phyloP scores from a whole-genome alignment of 2,888 invertebrate genomes.

The Pterostichus madidus region DNA sequence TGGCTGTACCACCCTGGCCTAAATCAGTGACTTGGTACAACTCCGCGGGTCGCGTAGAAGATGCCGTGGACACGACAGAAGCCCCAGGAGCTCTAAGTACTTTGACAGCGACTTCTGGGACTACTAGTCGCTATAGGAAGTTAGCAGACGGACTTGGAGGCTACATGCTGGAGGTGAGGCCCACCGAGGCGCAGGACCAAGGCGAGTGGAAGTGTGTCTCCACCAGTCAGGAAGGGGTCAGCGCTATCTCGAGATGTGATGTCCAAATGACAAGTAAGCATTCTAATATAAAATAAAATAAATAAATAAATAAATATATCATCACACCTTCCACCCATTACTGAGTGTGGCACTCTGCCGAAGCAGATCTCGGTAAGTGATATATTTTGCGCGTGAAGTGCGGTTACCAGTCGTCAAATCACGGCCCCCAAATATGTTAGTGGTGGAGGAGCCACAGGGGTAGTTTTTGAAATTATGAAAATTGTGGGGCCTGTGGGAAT shows the following conservation, averaged over 20 bases:
- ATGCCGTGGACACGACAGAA: slow-evolving; percentile 77
- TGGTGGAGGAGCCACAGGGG: no score
- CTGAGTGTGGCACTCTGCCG: no score
- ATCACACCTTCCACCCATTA: no score
- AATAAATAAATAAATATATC: no score
- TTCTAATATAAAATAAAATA: no score
- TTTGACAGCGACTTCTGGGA: slow-evolving; percentile 82
- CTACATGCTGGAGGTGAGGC: slow-evolving; percentile 86
- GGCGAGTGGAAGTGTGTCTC: slow-evolving; percentile 96
- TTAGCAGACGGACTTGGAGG: slow-evolving; percentile 91
- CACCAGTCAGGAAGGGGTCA: slow-evolving; percentile 86
- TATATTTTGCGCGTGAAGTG: no score
- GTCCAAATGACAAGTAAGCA: slow-evolving; percentile 89
- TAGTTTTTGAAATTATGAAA: no score
- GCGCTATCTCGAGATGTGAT: slow-evolving; percentile 86
- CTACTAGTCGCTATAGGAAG: slow-evolving; percentile 82
- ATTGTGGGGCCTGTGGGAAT: no score
- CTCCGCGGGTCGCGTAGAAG: slow-evolving; percentile 88
- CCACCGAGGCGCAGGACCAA: slow-evolving; percentile 89
- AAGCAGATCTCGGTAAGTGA: no score
- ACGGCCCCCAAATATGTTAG: no score
- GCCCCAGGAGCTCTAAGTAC: slow-evolving; percentile 83
- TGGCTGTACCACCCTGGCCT: slow-evolving; percentile 92
- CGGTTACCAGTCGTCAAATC: no score
- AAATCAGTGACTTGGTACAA: slow-evolving; percentile 92